These are phyloP conservation scores for Halocaridina rubra DNA, from an alignment of 2,888 invertebrate species.

Conservation along the genomic window DNA sequence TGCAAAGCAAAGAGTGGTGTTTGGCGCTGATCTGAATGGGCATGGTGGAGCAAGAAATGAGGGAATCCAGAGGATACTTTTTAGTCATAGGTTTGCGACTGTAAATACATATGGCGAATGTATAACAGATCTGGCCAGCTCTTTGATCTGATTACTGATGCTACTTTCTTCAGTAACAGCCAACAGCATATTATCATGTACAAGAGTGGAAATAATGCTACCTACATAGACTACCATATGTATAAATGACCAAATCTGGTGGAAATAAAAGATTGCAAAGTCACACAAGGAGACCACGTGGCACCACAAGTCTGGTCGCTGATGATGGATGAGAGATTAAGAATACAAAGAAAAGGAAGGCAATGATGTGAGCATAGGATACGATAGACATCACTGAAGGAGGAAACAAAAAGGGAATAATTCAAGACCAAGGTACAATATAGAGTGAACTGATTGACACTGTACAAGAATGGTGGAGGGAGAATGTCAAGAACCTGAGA, in stretches of 20 bases:
- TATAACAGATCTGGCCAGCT: neutral
- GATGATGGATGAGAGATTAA: neutral
- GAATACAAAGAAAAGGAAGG: neutral
- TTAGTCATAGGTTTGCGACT: neutral
- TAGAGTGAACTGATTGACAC: neutral
- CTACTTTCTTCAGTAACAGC: too few relatives aligned
- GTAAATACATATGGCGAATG: neutral
- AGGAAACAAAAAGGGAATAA: neutral
- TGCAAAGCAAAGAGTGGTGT: neutral
- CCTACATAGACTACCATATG: too few relatives aligned
- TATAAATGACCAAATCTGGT: too few relatives aligned
- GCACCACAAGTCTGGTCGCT: too few relatives aligned
- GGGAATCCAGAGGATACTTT: neutral
- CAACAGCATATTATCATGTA: too few relatives aligned
- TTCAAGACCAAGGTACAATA: neutral
- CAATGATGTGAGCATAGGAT: neutral
- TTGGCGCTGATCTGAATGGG: neutral
- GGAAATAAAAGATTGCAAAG: too few relatives aligned
- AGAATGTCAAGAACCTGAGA: neutral
- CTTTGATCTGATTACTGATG: neutral
- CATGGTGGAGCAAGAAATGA: neutral
- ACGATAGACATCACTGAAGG: neutral
- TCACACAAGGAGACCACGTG: too few relatives aligned
- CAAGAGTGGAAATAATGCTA: too few relatives aligned
- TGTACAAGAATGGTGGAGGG: neutral